Evolutionary conservation across 1,140 invertebrate species (phyloP).

Genomic region (Hestina assimilis): DNA sequence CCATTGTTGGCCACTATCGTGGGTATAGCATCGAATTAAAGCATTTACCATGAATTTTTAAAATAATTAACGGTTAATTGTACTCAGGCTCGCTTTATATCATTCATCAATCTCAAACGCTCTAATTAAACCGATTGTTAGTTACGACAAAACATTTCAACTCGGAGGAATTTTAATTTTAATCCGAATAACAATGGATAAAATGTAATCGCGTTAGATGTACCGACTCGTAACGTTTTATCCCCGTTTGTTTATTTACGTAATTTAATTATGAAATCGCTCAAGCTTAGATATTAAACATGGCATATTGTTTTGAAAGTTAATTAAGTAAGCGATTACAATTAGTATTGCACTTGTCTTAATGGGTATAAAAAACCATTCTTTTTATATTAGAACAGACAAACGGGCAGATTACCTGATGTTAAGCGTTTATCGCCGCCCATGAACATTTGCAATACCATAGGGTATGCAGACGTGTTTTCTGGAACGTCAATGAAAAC

Average conservation of each 20-base stretch:
- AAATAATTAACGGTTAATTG: neutral
- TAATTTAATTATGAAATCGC: conserved; percentile 28
- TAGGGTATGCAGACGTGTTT: too few relatives aligned
- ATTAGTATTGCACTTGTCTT: too few relatives aligned
- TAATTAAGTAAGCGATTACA: neutral
- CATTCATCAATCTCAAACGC: neutral
- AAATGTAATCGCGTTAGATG: conserved; percentile 21
- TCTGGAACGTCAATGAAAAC: too few relatives aligned
- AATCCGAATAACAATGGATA: conserved; percentile 9
- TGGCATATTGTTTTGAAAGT: conserved; percentile 4
- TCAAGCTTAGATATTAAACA: neutral
- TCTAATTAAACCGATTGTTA: neutral
- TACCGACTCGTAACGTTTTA: conserved; percentile 4
- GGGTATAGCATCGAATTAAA: too few relatives aligned
- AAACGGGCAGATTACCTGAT: too few relatives aligned
- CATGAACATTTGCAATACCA: too few relatives aligned
- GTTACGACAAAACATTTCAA: conserved; percentile 1
- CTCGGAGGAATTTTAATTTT: conserved; percentile 2
- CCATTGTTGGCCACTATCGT: too few relatives aligned
- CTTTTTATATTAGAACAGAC: too few relatives aligned
- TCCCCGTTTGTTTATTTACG: conserved; percentile 9
- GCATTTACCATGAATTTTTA: too few relatives aligned
- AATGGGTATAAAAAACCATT: too few relatives aligned
- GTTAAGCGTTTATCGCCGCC: too few relatives aligned
- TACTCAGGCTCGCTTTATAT: neutral